Base-by-base conservation (phyloP, 2,797 vertebrate genomes). In the Heliangelus exortis region DNA sequence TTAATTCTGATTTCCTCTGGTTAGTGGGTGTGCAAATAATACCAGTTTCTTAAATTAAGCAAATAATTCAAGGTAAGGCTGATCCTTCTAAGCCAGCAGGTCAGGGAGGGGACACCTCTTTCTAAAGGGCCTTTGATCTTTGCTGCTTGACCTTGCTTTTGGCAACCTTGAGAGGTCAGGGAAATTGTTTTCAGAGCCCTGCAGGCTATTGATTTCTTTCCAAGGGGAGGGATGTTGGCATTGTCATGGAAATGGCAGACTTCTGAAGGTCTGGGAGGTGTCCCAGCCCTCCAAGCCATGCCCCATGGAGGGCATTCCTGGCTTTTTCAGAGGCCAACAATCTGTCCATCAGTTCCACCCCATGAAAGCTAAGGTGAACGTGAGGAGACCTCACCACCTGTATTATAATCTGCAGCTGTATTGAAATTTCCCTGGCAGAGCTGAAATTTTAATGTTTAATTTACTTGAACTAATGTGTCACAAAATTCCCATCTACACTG, bases 351-450 rank as follows among this genome's bases (percentile, higher is more conserved):
- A 58, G 81, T 93, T 92, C 88, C 89, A 75, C 88, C 89, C 91
- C 65, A 36, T 89, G 87, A 91, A 95, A 96, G 78, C 53, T 2
- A 94, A 94, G 94, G 92, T 94, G 92, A 96, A 78, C 6, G 1
- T 8, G 57, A 85, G 71, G 83, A 93, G 96, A 96, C 77, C 90
- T 80, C 77, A 1, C 95, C 96, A 98, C 98, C 97, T 98, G 97
- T 96, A 97, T 98, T 97, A 94, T 97, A 97, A 98, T 97, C 93
- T 89, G 93, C 97, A 97, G 98, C 97, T 98, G 97, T 97, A 97
- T 97, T 98, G 95, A 98, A 97, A 98, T 97, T 82, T 80, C 79
- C 91, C 95, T 96, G 92, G 87, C 90, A 86, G 89, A 75, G 77
- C 50, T 80, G 78, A 90, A 89, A 87, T 95, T 78, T 90, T 84